These are phyloP conservation scores for Meiosimyza platycephala DNA, from an alignment of 2,888 invertebrate species.

Conservation along the genomic window DNA sequence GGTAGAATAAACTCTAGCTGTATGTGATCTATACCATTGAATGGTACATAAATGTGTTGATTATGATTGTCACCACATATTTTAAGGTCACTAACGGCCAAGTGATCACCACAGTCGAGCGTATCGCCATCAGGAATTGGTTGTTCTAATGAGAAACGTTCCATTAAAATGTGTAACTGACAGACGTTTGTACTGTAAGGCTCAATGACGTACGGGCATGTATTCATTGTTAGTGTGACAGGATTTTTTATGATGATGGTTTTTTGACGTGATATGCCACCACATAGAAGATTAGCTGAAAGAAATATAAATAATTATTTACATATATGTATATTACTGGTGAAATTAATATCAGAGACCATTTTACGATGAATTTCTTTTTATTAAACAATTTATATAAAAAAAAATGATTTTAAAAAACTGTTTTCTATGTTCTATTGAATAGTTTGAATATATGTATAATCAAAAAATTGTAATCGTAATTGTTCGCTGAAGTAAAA, in stretches of 20 bases:
- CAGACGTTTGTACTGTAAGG: constrained; percentile 61
- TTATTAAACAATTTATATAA: too few relatives aligned
- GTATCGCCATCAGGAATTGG: constrained; percentile 43
- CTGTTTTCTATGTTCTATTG: too few relatives aligned
- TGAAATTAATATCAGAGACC: too few relatives aligned
- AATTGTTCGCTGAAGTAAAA: too few relatives aligned
- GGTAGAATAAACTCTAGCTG: constrained; percentile 69
- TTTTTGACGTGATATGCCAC: constrained; percentile 56
- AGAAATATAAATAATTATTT: background rate
- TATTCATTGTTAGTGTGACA: constrained; percentile 37
- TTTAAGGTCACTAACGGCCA: constrained; percentile 54
- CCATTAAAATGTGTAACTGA: constrained; percentile 62
- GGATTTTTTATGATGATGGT: constrained; percentile 62
- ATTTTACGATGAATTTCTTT: too few relatives aligned
- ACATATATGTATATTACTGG: too few relatives aligned
- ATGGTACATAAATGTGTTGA: constrained; percentile 69
- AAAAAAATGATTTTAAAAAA: too few relatives aligned
- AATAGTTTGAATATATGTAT: too few relatives aligned
- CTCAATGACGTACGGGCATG: constrained; percentile 60
- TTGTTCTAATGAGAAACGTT: constrained; percentile 55
- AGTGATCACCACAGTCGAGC: constrained; percentile 55
- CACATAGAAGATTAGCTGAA: constrained; percentile 61
- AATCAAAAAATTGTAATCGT: too few relatives aligned
- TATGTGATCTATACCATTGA: constrained; percentile 58
- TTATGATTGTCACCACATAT: constrained; percentile 74